Base-by-base conservation (phyloP, 1,140 invertebrate species). In the Penaeus chinensis region DNA sequence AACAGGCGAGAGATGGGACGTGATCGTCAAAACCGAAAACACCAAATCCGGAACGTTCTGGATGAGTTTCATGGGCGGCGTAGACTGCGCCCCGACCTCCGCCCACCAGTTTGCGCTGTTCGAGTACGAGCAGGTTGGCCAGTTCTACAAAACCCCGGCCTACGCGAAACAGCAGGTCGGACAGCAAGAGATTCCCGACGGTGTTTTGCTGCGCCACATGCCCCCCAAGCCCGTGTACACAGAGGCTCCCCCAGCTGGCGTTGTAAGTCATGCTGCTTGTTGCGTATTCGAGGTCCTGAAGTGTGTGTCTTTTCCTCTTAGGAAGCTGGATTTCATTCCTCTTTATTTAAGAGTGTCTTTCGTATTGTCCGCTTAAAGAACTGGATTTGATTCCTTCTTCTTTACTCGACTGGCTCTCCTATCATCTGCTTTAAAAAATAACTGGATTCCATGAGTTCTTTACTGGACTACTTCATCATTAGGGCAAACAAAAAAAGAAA, bases 81-180 rank as follows among this genome's bases (percentile, higher is more conserved):
- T 96, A 94, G 96, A 98, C 91, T 98, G 97, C 91, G 95, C 95
- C 90, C 94, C 95, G 91, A 95, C 94, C 3, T 95, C 94, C 82
- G 96, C 96, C 32, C 95, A 96, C 91, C 96, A 97, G 93, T 95
- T 96, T 20, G 96, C 95, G 11, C 95, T 98, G 76, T 91, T 98
- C 7, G 94, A 95, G 81, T 98, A 98, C 91, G 93, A 95, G 82
- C 95, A 94, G 2, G 94, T 95, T 0, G 32, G 83, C 7, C 80
- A 85, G 16, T 54, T 54, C 54, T 54, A 16, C 11, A 37, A 16
- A 10, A 78, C 8, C 27, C 22, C 24, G 27, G 22, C 20, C 5
- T 7, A 24, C 1, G 76, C 8, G 11, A 42, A 47, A 27, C 22
- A n/a, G n/a, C 3, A 60, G 77, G 27, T 3, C 4, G 18, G 32